phyloP scores from a whole-genome alignment of 92 coral and sea anemone species.

The Pocillopora meandrina region DNA sequence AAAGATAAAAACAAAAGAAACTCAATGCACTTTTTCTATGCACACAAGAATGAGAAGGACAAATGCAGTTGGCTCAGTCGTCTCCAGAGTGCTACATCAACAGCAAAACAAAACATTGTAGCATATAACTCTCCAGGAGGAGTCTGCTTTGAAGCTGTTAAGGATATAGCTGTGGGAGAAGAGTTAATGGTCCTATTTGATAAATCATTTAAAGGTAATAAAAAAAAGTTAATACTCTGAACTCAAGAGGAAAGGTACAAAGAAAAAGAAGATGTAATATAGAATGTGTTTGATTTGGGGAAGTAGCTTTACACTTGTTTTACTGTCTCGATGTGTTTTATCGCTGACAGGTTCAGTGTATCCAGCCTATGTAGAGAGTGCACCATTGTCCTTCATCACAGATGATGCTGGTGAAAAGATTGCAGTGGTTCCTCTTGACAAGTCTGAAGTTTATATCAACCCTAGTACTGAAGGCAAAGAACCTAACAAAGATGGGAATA shows the following conservation, averaged over 20 bases:
- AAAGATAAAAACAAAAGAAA: constrained; percentile 21
- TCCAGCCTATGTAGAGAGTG: constrained; percentile 42
- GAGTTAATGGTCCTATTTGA: constrained; percentile 76
- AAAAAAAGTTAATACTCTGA: not conserved
- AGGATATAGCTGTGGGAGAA: constrained; percentile 69
- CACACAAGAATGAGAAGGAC: constrained; percentile 61
- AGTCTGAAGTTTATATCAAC: not conserved
- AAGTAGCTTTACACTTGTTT: not conserved
- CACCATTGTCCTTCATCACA: constrained; percentile 55
- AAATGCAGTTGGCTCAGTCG: constrained; percentile 76
- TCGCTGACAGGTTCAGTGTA: not conserved
- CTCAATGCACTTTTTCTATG: constrained; percentile 58
- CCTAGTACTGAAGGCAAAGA: constrained; percentile 24
- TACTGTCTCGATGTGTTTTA: not conserved
- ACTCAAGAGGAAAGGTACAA: no score
- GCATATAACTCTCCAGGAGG: constrained; percentile 63
- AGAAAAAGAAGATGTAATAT: not conserved
- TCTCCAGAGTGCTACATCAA: constrained; percentile 61
- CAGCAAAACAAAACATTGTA: constrained; percentile 68
- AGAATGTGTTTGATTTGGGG: not conserved
- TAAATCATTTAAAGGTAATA: constrained; percentile 65
- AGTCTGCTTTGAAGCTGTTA: constrained; percentile 75
- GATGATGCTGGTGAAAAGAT: constrained; percentile 46
- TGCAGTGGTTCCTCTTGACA: constrained; percentile 53
- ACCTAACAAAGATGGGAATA: constrained; percentile 10